Base-by-base conservation (phyloP, 2,888 invertebrate genomes). In the Aspidiotus rigidus region DNA sequence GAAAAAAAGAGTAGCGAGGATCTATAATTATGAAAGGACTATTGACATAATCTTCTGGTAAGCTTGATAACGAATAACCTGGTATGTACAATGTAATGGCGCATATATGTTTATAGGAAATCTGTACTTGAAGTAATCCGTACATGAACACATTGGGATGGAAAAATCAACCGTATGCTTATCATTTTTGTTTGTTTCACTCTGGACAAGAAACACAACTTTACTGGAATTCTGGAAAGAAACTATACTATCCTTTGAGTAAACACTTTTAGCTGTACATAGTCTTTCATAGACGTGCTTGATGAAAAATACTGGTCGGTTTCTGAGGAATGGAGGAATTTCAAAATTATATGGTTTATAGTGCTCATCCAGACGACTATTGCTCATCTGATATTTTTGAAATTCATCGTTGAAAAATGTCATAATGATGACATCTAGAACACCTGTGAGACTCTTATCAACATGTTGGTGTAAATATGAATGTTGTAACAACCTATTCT, bases 71-170 rank as follows among this genome's bases (percentile, higher is more conserved):
- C 7, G 28, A 28, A 55, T 28, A 55, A 7, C 17, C 41, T 7
- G 54, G 55, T 28, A 64, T 49, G 49, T 54, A n/a, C 2, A 64
- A 8, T 3, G 55, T 55, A 55, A 64, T 13, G n/a, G 64, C 64
- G 10, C 54, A 55, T 11, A 55, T 55, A 15, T 64, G 64, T n/a
- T 64, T 64, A 64, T 56, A 64, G n/a, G n/a, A n/a, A n/a, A n/a
- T n/a, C n/a, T n/a, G n/a, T n/a, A n/a, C n/a, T n/a, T n/a, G n/a
- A n/a, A n/a, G n/a, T n/a, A n/a, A n/a, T n/a, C n/a, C n/a, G n/a
- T n/a, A 11, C 49, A 44, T 10, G 49, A 10, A 11, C 49, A 44
- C 9, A 44, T 10, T 44, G 49, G 49, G 8, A 10, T 11, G 11
- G 49, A 44, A 10, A 44, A 10, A 44, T 44, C 49, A 44, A 44